Base-by-base conservation (phyloP, 2,797 vertebrate genomes). In the Alcedo quadribrachys region DNA sequence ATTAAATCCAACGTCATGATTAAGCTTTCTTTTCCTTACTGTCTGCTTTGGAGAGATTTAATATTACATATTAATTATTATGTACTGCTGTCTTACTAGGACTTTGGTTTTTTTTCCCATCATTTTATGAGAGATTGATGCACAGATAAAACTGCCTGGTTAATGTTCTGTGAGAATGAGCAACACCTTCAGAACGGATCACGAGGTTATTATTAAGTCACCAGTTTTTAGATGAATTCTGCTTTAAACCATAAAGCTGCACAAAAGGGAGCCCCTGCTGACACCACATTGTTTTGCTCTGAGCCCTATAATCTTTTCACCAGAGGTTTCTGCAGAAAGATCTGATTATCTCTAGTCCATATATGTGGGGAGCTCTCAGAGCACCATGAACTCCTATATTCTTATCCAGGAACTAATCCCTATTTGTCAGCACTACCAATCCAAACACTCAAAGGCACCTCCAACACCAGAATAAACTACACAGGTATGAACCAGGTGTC, bases 1-100 rank as follows among this genome's bases (percentile, higher is more conserved):
- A 98, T 97, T 97, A 97, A 97, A 96, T 80, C 81, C 92, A 95
- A 4, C 61, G 89, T 92, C 97, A 96, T 97, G 96, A 97, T 51
- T 70, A 92, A 96, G 90, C 63, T 80, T 89, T 96, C 94, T 95
- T 96, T 95, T 92, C 95, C 85, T 92, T 93, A 92, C 91, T 85
- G 62, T 87, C 88, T 16, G 0, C 87, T 93, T 95, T 95, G 65
- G 91, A 96, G 90, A 96, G 88, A 97, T 97, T 96, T 95, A 97
- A 95, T 93, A 50, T 92, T 92, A 81, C 81, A 90, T 93, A 95
- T 97, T 97, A 97, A 97, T 96, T 95, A 92, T 90, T 95, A 92
- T 89, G 87, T 94, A 93, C 80, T 11, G 84, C 75, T 92, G 75
- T 70, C 85, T 85, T 75, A 84, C 87, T 89, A 79, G 28, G 65